Evolutionary conservation across 2,888 invertebrate species (phyloP), one percentile per base, ranked within the genome.

Genomic region (Minunthozetes semirufus): DNA sequence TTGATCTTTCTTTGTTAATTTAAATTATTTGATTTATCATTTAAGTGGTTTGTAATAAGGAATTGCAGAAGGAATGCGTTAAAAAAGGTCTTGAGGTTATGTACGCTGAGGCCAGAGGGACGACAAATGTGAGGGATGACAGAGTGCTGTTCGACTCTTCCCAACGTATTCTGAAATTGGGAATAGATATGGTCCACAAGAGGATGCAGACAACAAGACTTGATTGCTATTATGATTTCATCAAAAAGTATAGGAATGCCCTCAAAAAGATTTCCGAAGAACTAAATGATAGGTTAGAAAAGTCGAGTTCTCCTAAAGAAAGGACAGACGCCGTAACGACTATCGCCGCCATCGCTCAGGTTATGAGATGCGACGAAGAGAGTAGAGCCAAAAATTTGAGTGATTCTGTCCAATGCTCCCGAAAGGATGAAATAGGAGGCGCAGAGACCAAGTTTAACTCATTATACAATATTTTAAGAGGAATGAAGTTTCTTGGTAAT

Each of bases 211-310:
- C 2, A 1, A 59, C 59, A 2, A 59, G 27, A 59, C 29, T 59
- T 11, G 59, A 59, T 25, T 59, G 59, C 27, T 59, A 59, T 59
- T 59, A 59, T 11, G 59, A 59, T 27, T 59, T 59, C 59, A 59
- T 8, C 15, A 59, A 59, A 27, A 59, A 59, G 19, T 59, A 59
- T 59, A 11, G n/a, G 15, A 27, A 27, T 59, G 25, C 59, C 25
- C 27, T 59, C n/a, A 59, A 59, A 59, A 6, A 27, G 19, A 27
- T 27, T 1, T 59, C 27, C 6, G 27, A 59, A 11, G 59, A 59
- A 27, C 19, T 59, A 8, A 27, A 25, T 9, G 27, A 59, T 25
- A 59, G 25, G 13, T 29, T 59, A 17, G 15, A 9, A 13, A 59
- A 59, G 27, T 22, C 59, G 13, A 27, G 27, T 4, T 9, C 25